Conservation (phyloP, 1,140 invertebrate species). For the Oryctes rhinoceros region DNA sequence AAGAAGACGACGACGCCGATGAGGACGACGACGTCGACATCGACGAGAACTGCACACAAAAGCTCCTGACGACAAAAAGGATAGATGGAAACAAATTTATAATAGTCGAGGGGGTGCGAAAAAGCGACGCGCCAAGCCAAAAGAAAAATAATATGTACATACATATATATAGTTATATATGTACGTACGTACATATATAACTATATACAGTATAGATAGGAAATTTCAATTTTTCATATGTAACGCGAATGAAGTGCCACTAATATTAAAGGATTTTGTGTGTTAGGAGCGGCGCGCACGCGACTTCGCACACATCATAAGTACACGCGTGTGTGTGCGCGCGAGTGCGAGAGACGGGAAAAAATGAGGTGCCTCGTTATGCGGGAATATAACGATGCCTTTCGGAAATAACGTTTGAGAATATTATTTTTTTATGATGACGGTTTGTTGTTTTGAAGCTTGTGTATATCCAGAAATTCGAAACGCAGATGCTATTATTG, state of each 20-base stretch:
- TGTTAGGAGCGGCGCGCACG: neutral
- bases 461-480: neutral
- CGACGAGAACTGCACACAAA: conserved; percentile 43
- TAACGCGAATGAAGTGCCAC: conserved; percentile 37
- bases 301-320: neutral
- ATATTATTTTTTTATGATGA: conserved; percentile 14
- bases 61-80: conserved; percentile 54
- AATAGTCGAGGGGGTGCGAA: conserved; percentile 52
- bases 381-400: conserved; percentile 15
- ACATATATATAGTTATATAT: conserved; percentile 41
- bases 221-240: conserved; percentile 48
- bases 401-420: conserved; percentile 23
- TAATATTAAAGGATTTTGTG: conserved; percentile 37
- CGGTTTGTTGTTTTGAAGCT: neutral
- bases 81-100: conserved; percentile 58
- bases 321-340: neutral
- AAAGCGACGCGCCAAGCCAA: conserved; percentile 26
- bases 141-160: conserved; percentile 37
- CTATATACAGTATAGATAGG: conserved; percentile 45
- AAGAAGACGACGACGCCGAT: conserved; percentile 34
- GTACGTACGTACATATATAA: neutral
- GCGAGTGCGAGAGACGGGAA: neutral
- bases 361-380: conserved; percentile 9
- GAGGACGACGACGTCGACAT: conserved; percentile 6
- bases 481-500: neutral